phyloP scores from a whole-genome alignment of 53 echinoderm and acorn worm genomes.

The Paracentrotus lividus region DNA sequence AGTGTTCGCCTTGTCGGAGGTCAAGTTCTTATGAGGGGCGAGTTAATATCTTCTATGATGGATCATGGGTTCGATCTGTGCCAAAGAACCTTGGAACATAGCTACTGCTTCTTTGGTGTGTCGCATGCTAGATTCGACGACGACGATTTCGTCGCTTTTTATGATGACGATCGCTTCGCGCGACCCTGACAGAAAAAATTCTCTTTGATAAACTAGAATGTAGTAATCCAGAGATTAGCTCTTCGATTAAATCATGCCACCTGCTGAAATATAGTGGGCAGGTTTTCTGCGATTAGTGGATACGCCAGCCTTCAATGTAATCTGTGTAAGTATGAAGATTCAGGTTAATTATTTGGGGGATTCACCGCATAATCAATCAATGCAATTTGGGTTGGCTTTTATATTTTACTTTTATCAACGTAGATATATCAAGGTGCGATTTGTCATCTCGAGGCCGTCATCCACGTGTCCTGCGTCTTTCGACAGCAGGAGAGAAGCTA shows the following conservation, averaged over 20 bases:
- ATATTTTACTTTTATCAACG: not conserved
- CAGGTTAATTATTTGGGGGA: too few species aligned
- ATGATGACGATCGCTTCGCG: too few species aligned
- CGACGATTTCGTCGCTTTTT: not conserved
- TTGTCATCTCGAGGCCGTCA: too few species aligned
- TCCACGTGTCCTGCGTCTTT: too few species aligned
- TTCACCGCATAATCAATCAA: not conserved
- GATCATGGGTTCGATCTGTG: slow-evolving; percentile 46
- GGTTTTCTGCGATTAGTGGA: slow-evolving; percentile 2
- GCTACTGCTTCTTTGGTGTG: not conserved
- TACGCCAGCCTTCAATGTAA: slow-evolving; percentile 17
- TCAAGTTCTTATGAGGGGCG: slow-evolving; percentile 1
- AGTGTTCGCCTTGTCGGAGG: slow-evolving; percentile 20
- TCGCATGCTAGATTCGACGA: not conserved
- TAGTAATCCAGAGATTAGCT: not conserved
- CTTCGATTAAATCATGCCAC: not conserved
- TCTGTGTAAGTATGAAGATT: not conserved
- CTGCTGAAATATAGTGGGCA: slow-evolving; percentile 17
- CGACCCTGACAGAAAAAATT: too few species aligned
- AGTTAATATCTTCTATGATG: slow-evolving; percentile 36
- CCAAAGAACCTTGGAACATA: not conserved
- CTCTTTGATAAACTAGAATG: slow-evolving; percentile 30
- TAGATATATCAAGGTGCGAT: too few species aligned
- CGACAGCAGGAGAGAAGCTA: too few species aligned
- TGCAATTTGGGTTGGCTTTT: not conserved